Evolutionary conservation across 2,888 invertebrate species (phyloP).

Genomic region (Tetheella fluctuosa): DNA sequence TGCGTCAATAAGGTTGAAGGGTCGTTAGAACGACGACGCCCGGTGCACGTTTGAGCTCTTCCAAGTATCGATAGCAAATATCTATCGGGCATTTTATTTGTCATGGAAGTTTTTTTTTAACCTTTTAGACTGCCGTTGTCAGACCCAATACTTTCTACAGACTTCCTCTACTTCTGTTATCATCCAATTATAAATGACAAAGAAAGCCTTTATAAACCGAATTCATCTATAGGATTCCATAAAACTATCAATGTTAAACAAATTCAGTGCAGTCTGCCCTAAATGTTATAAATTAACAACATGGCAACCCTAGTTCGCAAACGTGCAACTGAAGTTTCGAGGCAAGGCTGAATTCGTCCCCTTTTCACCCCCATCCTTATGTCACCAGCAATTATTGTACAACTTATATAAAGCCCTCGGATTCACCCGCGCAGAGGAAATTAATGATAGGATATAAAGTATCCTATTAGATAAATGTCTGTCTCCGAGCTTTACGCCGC

Average conservation of each 20-base stretch:
- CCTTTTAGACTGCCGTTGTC: no score
- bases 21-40: not conserved
- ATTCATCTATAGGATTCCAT: no score
- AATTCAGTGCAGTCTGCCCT: no score
- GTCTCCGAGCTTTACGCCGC: not conserved
- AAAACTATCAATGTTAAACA: no score
- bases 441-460: not conserved
- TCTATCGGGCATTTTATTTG: no score
- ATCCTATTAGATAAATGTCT: not conserved
- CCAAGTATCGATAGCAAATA: not conserved
- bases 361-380: not conserved
- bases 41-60: not conserved
- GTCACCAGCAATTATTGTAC: not conserved
- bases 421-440: not conserved
- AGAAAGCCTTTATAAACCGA: no score
- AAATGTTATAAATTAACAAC: not conserved
- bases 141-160: no score
- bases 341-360: no score
- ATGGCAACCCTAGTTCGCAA: constrained; percentile 4
- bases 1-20: not conserved
- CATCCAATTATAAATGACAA: no score
- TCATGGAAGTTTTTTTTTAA: no score
- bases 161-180: no score
- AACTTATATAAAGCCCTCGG: not conserved
- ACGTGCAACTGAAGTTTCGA: not conserved